Conservation (phyloP, 1,140 invertebrate genomes). For the Paraescarpia echinospica region DNA sequence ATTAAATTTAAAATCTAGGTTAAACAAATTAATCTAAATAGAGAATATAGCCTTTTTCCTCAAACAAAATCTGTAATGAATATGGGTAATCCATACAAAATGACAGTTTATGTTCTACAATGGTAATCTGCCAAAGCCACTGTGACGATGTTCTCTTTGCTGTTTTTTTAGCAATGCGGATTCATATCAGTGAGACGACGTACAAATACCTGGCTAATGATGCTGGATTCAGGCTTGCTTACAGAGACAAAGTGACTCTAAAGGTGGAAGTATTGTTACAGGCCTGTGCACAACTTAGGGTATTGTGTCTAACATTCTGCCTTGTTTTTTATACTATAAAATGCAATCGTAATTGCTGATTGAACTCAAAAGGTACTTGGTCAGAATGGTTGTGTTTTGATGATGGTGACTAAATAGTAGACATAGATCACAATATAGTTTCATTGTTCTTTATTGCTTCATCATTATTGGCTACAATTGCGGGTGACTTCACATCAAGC, state of each 20-base stretch:
- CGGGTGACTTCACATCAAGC: neutral
- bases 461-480: neutral
- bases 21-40: too few relatives aligned
- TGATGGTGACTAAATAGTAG: neutral
- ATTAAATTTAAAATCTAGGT: too few relatives aligned
- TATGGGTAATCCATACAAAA: neutral
- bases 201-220: constrained; percentile 70
- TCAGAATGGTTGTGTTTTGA: neutral
- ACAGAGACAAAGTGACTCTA: constrained; percentile 59
- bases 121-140: neutral
- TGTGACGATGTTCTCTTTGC: neutral
- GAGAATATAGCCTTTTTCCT: neutral
- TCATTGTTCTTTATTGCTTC: neutral
- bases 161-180: constrained; percentile 27
- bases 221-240: constrained; percentile 78
- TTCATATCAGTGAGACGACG: constrained; percentile 57
- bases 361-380: neutral
- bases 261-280: neutral
- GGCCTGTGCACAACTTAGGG: constrained; percentile 65
- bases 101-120: neutral
- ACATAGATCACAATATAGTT: neutral
- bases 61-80: neutral
- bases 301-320: constrained; percentile 62
- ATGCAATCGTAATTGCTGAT: neutral
- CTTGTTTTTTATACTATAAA: neutral